A percentile compares a stretch with the other conserved stretches of the same genome.
Evolutionary conservation across 2,113 vertebrate species (phyloP).

Genomic region (Cyprinodon variegatus): DNA sequence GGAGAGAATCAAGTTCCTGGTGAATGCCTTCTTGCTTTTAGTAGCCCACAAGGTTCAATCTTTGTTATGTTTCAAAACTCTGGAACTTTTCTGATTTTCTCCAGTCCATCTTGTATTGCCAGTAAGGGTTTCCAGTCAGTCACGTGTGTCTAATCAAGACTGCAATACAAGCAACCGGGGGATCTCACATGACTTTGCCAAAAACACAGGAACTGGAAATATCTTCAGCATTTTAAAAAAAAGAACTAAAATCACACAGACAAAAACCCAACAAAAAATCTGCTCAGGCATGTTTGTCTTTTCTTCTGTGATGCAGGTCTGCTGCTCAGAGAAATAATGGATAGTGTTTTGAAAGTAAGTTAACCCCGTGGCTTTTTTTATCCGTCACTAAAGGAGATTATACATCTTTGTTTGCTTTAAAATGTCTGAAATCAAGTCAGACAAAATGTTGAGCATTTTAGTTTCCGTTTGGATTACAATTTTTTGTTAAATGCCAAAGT

Average conservation of each 20-base stretch:
- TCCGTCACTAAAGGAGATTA: constrained; percentile 35
- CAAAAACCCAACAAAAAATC: constrained; percentile 3
- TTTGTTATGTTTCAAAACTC: constrained; percentile 42
- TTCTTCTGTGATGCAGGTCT: constrained; percentile 59
- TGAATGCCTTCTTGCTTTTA: constrained; percentile 23
- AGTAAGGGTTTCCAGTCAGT: constrained; percentile 61
- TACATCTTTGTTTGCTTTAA: constrained; percentile 1
- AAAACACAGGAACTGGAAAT: constrained; percentile 57
- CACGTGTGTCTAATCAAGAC: constrained; percentile 74
- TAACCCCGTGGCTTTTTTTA: constrained; percentile 48
- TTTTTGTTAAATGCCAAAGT: not conserved
- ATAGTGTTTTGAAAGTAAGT: constrained; percentile 43
- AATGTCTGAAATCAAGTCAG: not conserved
- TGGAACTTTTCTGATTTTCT: constrained; percentile 43
- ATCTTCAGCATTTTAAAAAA: constrained; percentile 34
- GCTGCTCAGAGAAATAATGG: constrained; percentile 41
- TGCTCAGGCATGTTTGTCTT: constrained; percentile 46
- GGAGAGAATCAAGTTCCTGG: constrained; percentile 52
- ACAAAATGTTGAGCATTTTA: not conserved
- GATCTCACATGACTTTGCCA: constrained; percentile 67
- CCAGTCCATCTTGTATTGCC: constrained; percentile 47
- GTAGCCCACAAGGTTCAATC: constrained; percentile 39
- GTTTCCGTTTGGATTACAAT: not conserved
- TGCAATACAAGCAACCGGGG: constrained; percentile 66
- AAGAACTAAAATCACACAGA: not conserved